Evolutionary conservation across 1,140 invertebrate species (phyloP), one percentile per base, ranked within the genome.

Genomic region (Anoplophora glabripennis): DNA sequence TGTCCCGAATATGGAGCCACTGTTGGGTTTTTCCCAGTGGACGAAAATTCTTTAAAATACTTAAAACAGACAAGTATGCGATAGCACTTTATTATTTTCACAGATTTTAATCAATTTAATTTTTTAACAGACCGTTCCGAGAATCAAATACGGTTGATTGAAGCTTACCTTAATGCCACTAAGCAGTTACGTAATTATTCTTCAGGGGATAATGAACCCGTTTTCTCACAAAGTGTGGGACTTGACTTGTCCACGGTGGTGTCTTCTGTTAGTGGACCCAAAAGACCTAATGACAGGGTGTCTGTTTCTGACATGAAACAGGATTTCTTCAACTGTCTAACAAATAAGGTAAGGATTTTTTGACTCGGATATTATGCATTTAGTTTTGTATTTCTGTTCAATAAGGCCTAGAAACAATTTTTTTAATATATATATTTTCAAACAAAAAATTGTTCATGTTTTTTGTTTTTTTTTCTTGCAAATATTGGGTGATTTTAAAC

Each of bases 1-100:
- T 97, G 93, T 75, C 96, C 96, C 0, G 96, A 98, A 79, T 99
- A 98, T 76, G 92, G 97, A 17, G 96, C 96, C 7, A 99, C 96
- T 0, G 87, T 96, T 62, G 96, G 92, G 0, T 98, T 90, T 75
- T 99, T 99, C 78, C 93, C 97, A 1, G 90, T 98, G 1, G 97
- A 99, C 78, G 76, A 84, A 18, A 86, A 88, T 37, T 94, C 92
- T 28, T 80, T 99, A 15, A 76, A 80, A 28, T 98, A 98, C 73
- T 83, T 98, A 28, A 77, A 78, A 44, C 93, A 97, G 80, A 98
- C 94, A 60, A 93, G 94, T 94, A 76, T 53, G 11, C 7, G 7
- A 35, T 56, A 12, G 36, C 9, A 28, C 21, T 28, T 33, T 38
- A 41, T 7, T 7, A 41, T 10, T 12, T 45, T n/a, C n/a, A n/a